Evolutionary conservation across 2,113 vertebrate species (phyloP), one percentile per base, ranked within the genome.

Genomic region (Pontoporia blainvillei): DNA sequence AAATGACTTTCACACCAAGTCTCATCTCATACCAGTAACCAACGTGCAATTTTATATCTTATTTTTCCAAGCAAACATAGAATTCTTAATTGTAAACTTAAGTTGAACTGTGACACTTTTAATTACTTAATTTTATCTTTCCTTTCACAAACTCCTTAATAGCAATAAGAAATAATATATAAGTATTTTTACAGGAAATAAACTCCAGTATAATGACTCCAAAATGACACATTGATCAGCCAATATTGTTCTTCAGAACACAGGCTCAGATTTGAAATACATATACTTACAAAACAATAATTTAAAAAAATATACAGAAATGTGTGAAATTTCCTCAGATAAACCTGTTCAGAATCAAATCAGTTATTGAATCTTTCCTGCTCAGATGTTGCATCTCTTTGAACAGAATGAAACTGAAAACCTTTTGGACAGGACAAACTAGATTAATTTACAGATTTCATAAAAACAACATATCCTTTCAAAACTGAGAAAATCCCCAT

Each of bases 1-100:
- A 92, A 92, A 85, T 93, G 12, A 54, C 25, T 95, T 95, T 96
- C 64, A 78, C 29, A 78, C 18, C 23, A 91, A 91, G 29, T 67
- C 29, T 87, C 62, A 78, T 88, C 39, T 7, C 83, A 34, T 94
- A 64, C 64, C 54, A 92, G 54, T 21, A 94, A 73, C 10, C 5
- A 20, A 21, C 44, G 5, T 67, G 78, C 61, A 23, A 23, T 59
- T 86, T 61, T 66, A 88, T 54, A 27, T 73, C 73, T 64, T 67
- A 54, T 66, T 96, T 94, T 79, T 73, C 34, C 31, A 85, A 92
- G 41, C 39, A 87, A 88, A 0, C 12, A 83, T 49, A 83, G 36
- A 91, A 39, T 73, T 87, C n/a, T 78, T 49, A 29, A 92, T 15
- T 34, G 31, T 31, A 91, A 94, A 96, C 79, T 2, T 6, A 61